Percentiles rank a stretch among this genome's conserved stretches.
These are phyloP conservation scores for Bovichtus variegatus DNA, from an alignment of 2,797 vertebrate genomes.

Conservation along the genomic window DNA sequence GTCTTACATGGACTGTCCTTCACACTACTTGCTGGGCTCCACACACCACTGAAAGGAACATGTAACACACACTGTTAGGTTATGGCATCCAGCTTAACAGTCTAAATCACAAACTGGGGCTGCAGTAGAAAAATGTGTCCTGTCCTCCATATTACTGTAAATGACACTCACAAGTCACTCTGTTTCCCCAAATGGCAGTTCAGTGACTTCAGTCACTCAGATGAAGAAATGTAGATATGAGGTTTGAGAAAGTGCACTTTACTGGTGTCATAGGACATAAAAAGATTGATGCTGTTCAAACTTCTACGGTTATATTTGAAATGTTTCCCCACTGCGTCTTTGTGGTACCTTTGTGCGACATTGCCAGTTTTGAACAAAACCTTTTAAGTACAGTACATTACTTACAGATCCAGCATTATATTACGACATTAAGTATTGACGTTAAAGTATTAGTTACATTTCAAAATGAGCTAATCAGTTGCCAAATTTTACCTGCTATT, in stretches of 20 bases:
- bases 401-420: background rate
- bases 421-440: background rate
- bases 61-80: background rate
- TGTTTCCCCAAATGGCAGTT: background rate
- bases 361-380: background rate
- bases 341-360: background rate
- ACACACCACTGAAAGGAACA: constrained; percentile 55
- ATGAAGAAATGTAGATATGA: background rate
- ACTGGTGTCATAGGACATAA: background rate
- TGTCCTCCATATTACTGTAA: background rate
- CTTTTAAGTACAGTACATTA: no score
- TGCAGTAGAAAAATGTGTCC: background rate
- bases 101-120: no score
- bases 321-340: background rate
- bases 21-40: constrained; percentile 64
- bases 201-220: background rate
- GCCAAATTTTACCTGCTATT: background rate
- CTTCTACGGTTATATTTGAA: no score
- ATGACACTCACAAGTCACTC: no score
- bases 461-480: background rate
- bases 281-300: background rate
- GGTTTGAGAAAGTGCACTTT: background rate
- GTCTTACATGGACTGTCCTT: constrained; percentile 72
- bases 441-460: background rate
- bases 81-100: no score